Conservation (phyloP, 2,797 vertebrate species). For the Amblyopsis hoosieri region DNA sequence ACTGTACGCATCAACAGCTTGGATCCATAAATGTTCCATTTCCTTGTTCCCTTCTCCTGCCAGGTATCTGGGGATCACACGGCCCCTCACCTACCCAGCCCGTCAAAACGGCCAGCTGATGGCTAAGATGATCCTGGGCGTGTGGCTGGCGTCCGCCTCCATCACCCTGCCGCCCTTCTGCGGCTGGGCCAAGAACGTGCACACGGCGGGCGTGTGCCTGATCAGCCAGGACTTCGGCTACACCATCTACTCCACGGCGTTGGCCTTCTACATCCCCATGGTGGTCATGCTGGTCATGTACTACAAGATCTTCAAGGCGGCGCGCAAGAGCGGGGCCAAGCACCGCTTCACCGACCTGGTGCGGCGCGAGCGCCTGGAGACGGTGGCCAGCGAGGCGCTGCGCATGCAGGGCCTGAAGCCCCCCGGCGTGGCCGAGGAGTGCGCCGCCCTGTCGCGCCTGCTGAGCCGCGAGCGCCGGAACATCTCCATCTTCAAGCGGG, state of each 20-base stretch:
- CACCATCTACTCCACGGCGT: slow-evolving; percentile 84
- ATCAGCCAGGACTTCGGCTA: slow-evolving; percentile 85
- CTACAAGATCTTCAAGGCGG: slow-evolving; percentile 84
- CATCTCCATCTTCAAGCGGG: slow-evolving; percentile 84
- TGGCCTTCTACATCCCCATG: slow-evolving; percentile 86
- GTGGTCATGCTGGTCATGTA: slow-evolving; percentile 86
- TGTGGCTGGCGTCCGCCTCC: slow-evolving; percentile 83
- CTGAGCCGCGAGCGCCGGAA: slow-evolving; percentile 78
- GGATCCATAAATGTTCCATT: background rate
- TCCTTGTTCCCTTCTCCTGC: slow-evolving; percentile 31
- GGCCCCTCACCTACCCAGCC: slow-evolving; percentile 82
- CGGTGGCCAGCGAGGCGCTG: slow-evolving; percentile 72
- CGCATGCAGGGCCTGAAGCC: slow-evolving; percentile 81
- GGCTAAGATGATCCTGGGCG: slow-evolving; percentile 84
- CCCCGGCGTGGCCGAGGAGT: slow-evolving; percentile 75
- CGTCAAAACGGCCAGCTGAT: slow-evolving; percentile 83
- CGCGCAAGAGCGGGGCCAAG: slow-evolving; percentile 82
- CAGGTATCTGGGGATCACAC: slow-evolving; percentile 83
- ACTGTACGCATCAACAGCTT: too few relatives aligned
- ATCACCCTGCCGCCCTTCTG: slow-evolving; percentile 85
- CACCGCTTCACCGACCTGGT: slow-evolving; percentile 79
- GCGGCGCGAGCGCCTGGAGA: slow-evolving; percentile 70
- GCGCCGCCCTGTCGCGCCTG: slow-evolving; percentile 76
- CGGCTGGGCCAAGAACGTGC: slow-evolving; percentile 83
- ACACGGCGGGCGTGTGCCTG: slow-evolving; percentile 80